These are phyloP conservation scores for Sakesphorus luctuosus DNA, from an alignment of 2,113 vertebrate genomes.

Conservation along the genomic window DNA sequence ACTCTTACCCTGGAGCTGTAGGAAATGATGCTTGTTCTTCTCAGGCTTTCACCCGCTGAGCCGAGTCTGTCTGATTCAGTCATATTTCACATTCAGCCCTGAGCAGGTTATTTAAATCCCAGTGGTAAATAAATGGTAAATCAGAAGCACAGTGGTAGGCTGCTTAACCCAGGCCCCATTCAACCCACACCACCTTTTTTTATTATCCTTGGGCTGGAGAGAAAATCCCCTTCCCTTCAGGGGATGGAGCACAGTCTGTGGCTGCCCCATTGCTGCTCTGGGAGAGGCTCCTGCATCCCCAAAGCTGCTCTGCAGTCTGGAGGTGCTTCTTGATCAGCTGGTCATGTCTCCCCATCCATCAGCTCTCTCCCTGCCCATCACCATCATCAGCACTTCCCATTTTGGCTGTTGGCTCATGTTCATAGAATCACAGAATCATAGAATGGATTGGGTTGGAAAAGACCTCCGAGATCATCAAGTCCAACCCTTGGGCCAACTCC, in stretches of 20 bases:
- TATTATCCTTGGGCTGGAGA: not conserved
- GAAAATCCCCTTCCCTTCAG: not conserved
- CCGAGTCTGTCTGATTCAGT: not conserved
- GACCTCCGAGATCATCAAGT: no score
- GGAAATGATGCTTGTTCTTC: not conserved
- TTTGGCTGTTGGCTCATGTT: not conserved
- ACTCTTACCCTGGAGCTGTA: slow-evolving; percentile 8
- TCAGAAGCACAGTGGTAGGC: not conserved
- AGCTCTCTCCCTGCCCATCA: not conserved
- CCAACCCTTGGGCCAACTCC: no score
- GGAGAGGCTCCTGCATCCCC: not conserved
- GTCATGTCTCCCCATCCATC: fast-evolving
- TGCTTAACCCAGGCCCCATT: not conserved
- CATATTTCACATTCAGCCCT: not conserved
- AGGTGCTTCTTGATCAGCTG: not conserved
- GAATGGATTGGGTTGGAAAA: no score
- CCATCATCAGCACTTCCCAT: fast-evolving
- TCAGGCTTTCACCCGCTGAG: not conserved
- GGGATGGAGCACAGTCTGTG: fast-evolving
- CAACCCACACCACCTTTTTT: not conserved
- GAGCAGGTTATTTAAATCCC: not conserved
- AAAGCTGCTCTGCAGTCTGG: not conserved
- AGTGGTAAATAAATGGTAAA: not conserved
- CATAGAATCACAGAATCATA: no score
- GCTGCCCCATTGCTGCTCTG: not conserved